These are phyloP conservation scores for Thunnus thynnus DNA, from an alignment of 2,113 vertebrate genomes.

Conservation along the genomic window DNA sequence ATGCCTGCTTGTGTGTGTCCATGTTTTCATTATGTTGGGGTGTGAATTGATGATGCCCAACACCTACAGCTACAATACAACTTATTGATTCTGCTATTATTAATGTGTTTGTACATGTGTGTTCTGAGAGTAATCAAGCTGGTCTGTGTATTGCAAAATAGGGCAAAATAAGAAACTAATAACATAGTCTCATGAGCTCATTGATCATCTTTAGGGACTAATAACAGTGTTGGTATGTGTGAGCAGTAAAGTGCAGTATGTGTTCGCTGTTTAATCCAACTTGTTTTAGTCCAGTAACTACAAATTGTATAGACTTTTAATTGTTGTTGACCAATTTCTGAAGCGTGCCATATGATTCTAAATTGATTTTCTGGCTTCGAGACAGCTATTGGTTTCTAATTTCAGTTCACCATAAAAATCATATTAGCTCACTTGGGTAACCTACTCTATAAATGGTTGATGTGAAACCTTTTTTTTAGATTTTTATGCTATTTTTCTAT, in stretches of 20 bases:
- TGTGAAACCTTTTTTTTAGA: background rate
- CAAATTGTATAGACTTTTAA: background rate
- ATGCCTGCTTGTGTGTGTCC: background rate
- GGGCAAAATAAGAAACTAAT: constrained; percentile 19
- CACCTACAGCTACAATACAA: background rate
- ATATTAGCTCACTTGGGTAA: background rate
- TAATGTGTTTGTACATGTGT: background rate
- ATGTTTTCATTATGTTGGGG: no score
- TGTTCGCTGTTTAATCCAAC: background rate
- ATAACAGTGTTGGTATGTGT: background rate
- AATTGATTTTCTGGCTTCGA: background rate
- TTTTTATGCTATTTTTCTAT: no score
- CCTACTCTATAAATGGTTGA: background rate
- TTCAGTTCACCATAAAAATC: background rate
- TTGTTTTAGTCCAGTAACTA: background rate
- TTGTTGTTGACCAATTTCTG: background rate
- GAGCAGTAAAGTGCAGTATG: background rate
- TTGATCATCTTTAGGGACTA: constrained; percentile 6
- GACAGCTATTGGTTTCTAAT: background rate
- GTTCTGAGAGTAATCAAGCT: background rate
- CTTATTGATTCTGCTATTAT: constrained; percentile 14
- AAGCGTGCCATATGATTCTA: background rate
- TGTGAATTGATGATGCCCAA: background rate
- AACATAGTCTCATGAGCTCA: constrained; percentile 13
- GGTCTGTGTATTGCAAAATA: background rate